Evolutionary conservation across 2,113 vertebrate genomes (phyloP), one percentile per base, ranked within the genome.

Genomic region (Ceyx cyanopectus): DNA sequence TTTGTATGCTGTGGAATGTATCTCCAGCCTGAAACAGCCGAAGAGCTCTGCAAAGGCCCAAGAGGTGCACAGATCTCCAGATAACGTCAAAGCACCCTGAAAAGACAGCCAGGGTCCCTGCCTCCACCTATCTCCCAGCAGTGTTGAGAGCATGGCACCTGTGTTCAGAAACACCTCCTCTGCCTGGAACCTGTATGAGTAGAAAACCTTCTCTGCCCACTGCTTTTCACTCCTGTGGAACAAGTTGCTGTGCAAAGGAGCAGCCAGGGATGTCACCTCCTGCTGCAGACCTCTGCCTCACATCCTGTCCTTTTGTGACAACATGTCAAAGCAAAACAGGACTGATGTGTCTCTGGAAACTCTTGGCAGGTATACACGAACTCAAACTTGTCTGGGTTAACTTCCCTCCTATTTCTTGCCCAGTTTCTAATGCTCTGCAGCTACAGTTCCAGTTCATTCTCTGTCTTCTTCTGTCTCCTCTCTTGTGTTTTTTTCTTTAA

Each of bases 401-500:
- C 20, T 62, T 68, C 34, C 32, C 14, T 85, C 45, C 43, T 41
- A 2, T 20, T 29, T n/a, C 24, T 12, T 46, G 41, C 12, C 58
- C 85, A 70, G 67, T 54, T 88, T 81, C 73, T 68, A 69, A 46
- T 29, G 29, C 60, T 50, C 34, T 72, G 34, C 62, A 62, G 48
- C 34, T 69, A 26, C 22, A 27, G 22, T 48, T 67, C 37, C 26
- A 8, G 3, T 40, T 40, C 12, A 62, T 51, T 88, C 16, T 65
- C 58, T 73, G 24, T 26, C 57, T 73, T 18, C 68, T 92, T 82
- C 70, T 51, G 10, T 32, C 32, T 87, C 53, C 40, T 70, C 40
- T 81, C 85, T 20, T 50, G 45, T 72, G 43, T 94, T 88, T 61
- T 93, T 90, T 87, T 69, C 65, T 88, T 90, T 82, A 37, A 53